Percentiles rank a stretch among this genome's conserved stretches.
Evolutionary conservation across 2,797 vertebrate species (phyloP).

Genomic region (Acomys russatus): DNA sequence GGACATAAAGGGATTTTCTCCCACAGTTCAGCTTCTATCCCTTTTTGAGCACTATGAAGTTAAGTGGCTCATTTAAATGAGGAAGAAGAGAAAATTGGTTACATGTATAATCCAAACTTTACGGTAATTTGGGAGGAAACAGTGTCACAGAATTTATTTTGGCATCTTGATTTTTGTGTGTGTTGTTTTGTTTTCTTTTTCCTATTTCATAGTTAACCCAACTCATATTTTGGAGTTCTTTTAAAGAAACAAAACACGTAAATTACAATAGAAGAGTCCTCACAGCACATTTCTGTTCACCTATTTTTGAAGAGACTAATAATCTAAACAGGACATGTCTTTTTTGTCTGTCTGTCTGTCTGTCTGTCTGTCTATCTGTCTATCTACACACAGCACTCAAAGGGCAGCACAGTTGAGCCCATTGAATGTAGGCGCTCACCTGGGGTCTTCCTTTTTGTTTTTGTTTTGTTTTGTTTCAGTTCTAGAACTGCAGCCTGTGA

Average conservation of each 20-base stretch:
- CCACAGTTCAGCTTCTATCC: background rate
- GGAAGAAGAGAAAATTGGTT: slow-evolving; percentile 15
- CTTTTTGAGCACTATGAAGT: background rate
- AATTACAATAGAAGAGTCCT: background rate
- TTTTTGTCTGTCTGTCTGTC: slow-evolving; percentile 29
- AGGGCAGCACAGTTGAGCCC: too few relatives aligned
- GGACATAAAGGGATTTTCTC: background rate
- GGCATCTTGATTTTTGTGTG: too few relatives aligned
- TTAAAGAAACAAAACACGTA: slow-evolving; percentile 7
- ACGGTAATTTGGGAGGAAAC: background rate
- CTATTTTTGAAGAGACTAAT: background rate
- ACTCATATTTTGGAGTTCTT: background rate
- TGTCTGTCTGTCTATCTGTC: background rate
- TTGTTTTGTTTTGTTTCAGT: too few relatives aligned
- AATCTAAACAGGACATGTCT: background rate
- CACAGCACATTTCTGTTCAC: background rate
- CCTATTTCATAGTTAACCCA: background rate
- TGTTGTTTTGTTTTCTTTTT: too few relatives aligned
- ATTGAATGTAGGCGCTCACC: background rate
- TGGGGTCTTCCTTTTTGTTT: background rate
- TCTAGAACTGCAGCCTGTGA: background rate
- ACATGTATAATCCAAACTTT: background rate
- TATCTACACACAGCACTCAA: background rate
- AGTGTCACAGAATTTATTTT: slow-evolving; percentile 4
- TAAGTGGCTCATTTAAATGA: background rate